Conservation (phyloP, 2,797 vertebrate genomes). For the Margarornis squamiger region DNA sequence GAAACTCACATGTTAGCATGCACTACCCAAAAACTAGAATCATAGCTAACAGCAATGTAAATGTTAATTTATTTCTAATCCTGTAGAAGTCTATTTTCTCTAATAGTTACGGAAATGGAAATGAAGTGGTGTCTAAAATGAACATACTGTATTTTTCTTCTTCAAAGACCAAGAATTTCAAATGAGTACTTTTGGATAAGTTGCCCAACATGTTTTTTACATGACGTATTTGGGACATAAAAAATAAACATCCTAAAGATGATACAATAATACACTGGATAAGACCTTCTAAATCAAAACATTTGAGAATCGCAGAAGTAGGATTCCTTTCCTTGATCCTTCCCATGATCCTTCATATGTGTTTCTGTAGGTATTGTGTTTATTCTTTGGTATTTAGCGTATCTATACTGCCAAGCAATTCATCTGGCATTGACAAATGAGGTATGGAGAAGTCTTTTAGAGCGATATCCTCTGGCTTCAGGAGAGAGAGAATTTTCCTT, state of each 20-base stretch:
- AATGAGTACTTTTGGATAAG: neutral
- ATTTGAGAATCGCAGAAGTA: neutral
- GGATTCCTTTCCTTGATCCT: neutral
- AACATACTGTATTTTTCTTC: neutral
- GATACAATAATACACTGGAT: neutral
- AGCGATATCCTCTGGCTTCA: neutral
- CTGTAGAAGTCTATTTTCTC: neutral
- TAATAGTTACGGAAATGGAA: neutral
- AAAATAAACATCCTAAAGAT: neutral
- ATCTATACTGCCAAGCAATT: neutral
- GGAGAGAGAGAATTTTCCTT: neutral
- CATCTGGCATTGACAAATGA: neutral
- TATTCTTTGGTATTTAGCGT: neutral
- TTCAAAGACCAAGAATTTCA: neutral
- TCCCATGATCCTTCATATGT: neutral
- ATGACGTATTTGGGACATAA: neutral
- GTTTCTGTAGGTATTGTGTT: neutral
- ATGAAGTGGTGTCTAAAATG: neutral
- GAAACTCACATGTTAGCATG: neutral
- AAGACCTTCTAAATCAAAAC: neutral
- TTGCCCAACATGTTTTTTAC: neutral
- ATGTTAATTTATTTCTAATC: constrained; percentile 33
- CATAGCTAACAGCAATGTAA: neutral
- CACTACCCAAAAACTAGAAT: neutral
- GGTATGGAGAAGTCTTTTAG: neutral